Conservation (phyloP, 2,888 invertebrate genomes). For the Morinoia aosen region DNA sequence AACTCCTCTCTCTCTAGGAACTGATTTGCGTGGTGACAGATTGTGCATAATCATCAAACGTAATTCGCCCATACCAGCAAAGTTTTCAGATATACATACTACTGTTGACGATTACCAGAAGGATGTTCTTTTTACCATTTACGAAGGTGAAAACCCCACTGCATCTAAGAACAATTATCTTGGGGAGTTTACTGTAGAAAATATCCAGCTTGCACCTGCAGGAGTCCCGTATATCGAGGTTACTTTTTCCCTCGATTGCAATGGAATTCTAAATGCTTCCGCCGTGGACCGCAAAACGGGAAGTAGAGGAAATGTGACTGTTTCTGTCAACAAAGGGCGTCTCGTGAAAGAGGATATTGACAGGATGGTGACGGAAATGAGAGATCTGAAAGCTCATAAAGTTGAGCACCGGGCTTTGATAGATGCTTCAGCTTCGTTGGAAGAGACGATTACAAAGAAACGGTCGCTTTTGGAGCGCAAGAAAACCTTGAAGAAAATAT, state of each 20-base stretch:
- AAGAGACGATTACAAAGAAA: conserved; percentile 74
- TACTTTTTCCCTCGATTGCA: not conserved
- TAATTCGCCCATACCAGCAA: not conserved
- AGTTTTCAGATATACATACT: not conserved
- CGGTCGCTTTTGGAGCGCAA: conserved; percentile 94
- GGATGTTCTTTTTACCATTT: not conserved
- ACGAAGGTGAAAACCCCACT: not conserved
- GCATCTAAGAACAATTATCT: not conserved
- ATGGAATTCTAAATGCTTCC: not conserved
- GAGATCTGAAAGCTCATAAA: conserved; percentile 74
- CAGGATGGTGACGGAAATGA: conserved; percentile 76
- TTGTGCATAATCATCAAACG: not conserved
- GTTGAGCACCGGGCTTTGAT: conserved; percentile 73
- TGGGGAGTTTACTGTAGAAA: not conserved
- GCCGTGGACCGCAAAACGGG: not conserved
- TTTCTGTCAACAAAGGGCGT: conserved; percentile 78
- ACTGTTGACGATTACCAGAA: not conserved
- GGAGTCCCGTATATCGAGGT: not conserved
- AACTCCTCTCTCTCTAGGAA: not conserved
- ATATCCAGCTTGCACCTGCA: not conserved
- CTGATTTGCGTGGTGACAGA: not conserved
- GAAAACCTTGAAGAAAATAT: conserved; percentile 91
- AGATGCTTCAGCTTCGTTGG: conserved; percentile 73
- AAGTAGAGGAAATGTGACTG: conserved; percentile 72
- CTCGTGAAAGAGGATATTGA: conserved; percentile 79